Evolutionary conservation across 92 coral and sea anemone genomes (phyloP).

Genomic region (Epizoanthus ramosus): DNA sequence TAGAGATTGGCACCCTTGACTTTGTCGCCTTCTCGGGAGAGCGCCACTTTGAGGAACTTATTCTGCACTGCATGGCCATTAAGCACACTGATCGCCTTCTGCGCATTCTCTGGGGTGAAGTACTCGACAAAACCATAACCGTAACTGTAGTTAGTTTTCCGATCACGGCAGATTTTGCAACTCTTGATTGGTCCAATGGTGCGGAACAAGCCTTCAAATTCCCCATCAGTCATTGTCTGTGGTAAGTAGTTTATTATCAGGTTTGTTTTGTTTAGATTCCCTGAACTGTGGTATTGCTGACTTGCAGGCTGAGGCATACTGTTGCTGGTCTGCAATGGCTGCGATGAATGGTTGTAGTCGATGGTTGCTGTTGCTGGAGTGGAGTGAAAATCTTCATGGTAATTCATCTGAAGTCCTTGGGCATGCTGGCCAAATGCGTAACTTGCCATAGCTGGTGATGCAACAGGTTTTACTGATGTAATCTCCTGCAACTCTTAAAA

Average conservation of each 20-base stretch:
- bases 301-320: background rate
- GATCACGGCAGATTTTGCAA: constrained; percentile 82
- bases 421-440: constrained; percentile 13
- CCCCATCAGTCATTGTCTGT: constrained; percentile 69
- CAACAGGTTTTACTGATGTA: background rate
- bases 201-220: constrained; percentile 69
- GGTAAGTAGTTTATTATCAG: constrained; percentile 82
- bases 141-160: constrained; percentile 79
- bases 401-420: constrained; percentile 30
- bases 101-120: constrained; percentile 82
- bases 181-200: constrained; percentile 71
- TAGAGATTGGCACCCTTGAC: constrained; percentile 83
- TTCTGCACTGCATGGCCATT: constrained; percentile 69
- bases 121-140: constrained; percentile 92
- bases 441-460: constrained; percentile 12
- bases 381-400: background rate
- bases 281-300: background rate
- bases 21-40: constrained; percentile 72
- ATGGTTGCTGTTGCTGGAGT: constrained; percentile 23
- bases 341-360: constrained; percentile 28
- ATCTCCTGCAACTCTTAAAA: background rate
- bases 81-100: constrained; percentile 70
- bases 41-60: constrained; percentile 78
- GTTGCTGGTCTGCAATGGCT: background rate
- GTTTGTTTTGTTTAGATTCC: constrained; percentile 63